Base-by-base conservation (phyloP, 2,797 vertebrate species). In the Rhinoraja longicauda region DNA sequence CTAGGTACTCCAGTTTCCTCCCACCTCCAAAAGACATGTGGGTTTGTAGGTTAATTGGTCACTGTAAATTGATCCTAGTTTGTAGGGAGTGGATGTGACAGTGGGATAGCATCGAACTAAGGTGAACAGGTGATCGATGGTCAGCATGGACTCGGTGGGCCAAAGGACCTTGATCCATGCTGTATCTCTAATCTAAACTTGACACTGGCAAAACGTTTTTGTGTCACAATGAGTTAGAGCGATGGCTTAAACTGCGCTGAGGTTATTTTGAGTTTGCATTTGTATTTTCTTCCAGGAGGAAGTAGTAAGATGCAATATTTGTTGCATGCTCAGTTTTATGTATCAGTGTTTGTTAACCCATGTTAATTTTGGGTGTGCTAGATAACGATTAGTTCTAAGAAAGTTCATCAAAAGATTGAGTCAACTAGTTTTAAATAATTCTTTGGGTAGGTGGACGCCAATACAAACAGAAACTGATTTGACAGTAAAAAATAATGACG, bases 341-440 rank as follows among this genome's bases (percentile, higher is more conserved):
- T 88, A 88, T 32, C 59, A 2, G 13, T 88, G 84, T 64, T 32
- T 17, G n/a, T 64, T 62, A 64, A 5, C 53, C 13, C 84, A 64
- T 64, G 84, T 59, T 64, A n/a, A 59, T n/a, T 19, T 64, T 17
- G 84, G 59, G 59, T 64, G 15, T 88, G 84, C n/a, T 88, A 21
- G 84, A 88, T 64, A 88, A 88, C 64, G 59, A 64, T 64, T 67
- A 64, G 88, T 88, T 36, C 84, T n/a, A 88, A 13, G 32, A 64
- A 88, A n/a, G 4, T 8, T 59, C 24, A 29, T 10, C 45, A 82
- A 19, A 8, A n/a, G 1, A 15, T 17, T 88, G 29, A 84, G 32
- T 1, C 29, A 64, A n/a, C 21, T 57, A n/a, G 29, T 86, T 86
- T 86, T 17, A n/a, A 15, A 64, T 21, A 32, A 17, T 3, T 32